phyloP scores from a whole-genome alignment of 2,797 vertebrate species.

The Bothrops alternatus region DNA sequence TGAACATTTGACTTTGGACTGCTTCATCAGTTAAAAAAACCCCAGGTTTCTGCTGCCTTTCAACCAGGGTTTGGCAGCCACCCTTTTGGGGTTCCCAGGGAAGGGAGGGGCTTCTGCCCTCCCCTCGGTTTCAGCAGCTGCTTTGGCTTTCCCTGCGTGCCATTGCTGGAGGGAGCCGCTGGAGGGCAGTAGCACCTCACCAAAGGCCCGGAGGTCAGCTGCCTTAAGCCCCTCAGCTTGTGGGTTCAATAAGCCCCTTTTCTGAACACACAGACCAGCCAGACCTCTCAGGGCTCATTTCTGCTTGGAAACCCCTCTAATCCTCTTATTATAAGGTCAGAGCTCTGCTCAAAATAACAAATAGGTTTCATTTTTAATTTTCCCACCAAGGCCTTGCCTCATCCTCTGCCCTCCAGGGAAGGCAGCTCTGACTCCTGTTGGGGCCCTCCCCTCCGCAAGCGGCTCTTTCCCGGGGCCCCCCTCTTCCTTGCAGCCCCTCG shows the following conservation, averaged over 20 bases:
- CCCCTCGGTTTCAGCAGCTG: not conserved
- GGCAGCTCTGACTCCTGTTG: not conserved
- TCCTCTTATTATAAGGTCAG: constrained; percentile 61
- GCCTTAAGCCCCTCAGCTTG: not conserved
- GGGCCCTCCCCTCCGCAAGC: not conserved
- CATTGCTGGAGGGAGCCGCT: not conserved
- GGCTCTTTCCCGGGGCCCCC: not conserved
- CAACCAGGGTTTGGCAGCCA: not conserved
- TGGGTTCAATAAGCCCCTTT: constrained; percentile 4
- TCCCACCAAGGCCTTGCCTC: not conserved
- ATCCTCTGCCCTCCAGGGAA: not conserved
- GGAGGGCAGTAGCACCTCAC: constrained; percentile 2
- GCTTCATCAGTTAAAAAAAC: not conserved
- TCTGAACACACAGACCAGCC: not conserved
- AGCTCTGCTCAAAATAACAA: constrained; percentile 44
- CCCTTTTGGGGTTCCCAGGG: not conserved
- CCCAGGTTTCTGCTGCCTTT: not conserved
- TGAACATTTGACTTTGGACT: not conserved
- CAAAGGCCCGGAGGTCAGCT: not conserved
- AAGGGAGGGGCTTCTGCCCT: not conserved
- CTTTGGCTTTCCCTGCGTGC: not conserved
- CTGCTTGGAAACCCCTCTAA: constrained; percentile 57
- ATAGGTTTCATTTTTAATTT: constrained; percentile 63
- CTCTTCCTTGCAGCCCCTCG: not conserved
- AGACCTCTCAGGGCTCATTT: constrained; percentile 41